Percentiles rank a stretch among this genome's conserved stretches.
These are phyloP conservation scores for Herpailurus yagouaroundi DNA, from an alignment of 2,113 vertebrate genomes.

Conservation along the genomic window DNA sequence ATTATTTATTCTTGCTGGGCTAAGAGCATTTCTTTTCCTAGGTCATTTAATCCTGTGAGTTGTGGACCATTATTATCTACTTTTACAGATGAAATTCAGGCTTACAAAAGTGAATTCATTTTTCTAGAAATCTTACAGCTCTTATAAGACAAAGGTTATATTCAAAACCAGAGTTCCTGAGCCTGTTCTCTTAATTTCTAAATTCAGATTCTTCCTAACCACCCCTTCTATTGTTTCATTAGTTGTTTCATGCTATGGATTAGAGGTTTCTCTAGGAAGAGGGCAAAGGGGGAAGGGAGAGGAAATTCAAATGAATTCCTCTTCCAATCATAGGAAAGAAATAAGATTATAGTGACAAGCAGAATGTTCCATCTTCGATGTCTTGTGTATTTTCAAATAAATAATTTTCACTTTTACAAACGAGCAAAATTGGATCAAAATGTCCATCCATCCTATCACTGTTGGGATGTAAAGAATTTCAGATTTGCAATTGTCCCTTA, in stretches of 20 bases:
- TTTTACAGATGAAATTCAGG: constrained; percentile 24
- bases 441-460: neutral
- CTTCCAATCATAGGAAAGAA: neutral
- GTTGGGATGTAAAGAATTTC: neutral
- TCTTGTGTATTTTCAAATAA: neutral
- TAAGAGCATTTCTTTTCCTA: neutral
- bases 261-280: neutral
- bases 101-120: constrained; percentile 22
- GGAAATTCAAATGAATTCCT: neutral
- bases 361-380: neutral
- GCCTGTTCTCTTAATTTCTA: neutral
- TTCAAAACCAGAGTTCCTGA: neutral
- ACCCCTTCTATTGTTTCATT: neutral
- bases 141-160: neutral
- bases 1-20: constrained; percentile 8
- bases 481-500: neutral
- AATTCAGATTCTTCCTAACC: neutral
- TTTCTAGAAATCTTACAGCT: neutral
- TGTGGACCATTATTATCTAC: neutral
- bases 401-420: neutral
- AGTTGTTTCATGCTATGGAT: neutral
- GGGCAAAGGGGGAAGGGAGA: neutral
- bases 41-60: neutral
- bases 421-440: neutral
- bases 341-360: neutral